Evolutionary conservation across 2,113 vertebrate genomes (phyloP).

Genomic region (Struthidea cinerea): DNA sequence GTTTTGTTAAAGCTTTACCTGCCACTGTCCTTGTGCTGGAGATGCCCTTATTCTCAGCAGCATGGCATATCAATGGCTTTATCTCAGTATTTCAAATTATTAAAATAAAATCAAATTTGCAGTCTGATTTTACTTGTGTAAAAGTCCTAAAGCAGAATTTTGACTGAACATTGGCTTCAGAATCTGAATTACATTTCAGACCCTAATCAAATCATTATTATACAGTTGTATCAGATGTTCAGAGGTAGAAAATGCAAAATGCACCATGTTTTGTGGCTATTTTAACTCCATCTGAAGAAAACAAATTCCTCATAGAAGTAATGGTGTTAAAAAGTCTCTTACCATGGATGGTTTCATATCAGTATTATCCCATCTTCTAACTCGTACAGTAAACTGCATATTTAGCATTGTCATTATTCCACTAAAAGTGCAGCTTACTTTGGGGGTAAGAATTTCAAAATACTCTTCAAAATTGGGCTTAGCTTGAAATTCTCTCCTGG

Average conservation of each 20-base stretch:
- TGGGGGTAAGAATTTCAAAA: conserved; percentile 88
- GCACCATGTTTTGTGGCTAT: neutral
- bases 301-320: neutral
- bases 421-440: conserved; percentile 88
- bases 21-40: neutral
- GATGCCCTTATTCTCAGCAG: neutral
- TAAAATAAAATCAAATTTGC: neutral
- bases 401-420: conserved; percentile 95
- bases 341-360: conserved; percentile 84
- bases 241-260: neutral
- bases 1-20: neutral
- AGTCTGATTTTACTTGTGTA: neutral
- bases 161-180: neutral
- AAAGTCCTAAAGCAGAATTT: neutral
- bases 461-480: conserved; percentile 86
- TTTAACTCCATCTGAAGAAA: neutral
- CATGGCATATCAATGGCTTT: neutral
- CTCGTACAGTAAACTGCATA: conserved; percentile 90
- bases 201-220: neutral
- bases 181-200: neutral
- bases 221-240: neutral
- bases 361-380: conserved; percentile 78
- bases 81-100: neutral
- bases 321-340: conserved; percentile 49
- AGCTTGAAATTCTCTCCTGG: conserved; percentile 82